A percentile compares a stretch with the other conserved stretches of the same genome.
Conservation (phyloP, 2,888 invertebrate species). For the Lochmaea capreae region DNA sequence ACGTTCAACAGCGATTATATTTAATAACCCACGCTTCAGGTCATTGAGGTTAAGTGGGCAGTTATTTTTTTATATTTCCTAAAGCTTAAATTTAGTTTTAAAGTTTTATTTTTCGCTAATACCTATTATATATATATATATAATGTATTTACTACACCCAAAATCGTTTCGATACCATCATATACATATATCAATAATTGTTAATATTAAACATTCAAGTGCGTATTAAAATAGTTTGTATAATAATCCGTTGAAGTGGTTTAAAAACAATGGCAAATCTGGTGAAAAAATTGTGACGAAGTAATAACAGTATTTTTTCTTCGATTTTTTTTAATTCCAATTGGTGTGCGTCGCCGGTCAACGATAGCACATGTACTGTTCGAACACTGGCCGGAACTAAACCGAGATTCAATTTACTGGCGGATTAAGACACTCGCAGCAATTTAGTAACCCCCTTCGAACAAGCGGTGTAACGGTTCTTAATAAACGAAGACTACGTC, state of each 20-base stretch:
- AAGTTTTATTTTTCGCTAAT: background rate
- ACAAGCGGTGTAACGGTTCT: slow-evolving; percentile 67
- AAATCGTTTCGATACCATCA: too few relatives aligned
- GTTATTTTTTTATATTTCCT: background rate
- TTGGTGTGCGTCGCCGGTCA: slow-evolving; percentile 23
- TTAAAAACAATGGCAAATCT: too few relatives aligned
- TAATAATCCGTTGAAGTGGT: too few relatives aligned
- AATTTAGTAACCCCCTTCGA: slow-evolving; percentile 66
- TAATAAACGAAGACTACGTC: slow-evolving; percentile 67
- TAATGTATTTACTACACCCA: too few relatives aligned
- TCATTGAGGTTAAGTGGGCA: background rate
- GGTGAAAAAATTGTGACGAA: too few relatives aligned
- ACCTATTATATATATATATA: too few relatives aligned
- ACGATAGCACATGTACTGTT: slow-evolving; percentile 54
- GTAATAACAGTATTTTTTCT: background rate
- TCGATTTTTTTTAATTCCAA: background rate
- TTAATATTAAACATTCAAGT: too few relatives aligned
- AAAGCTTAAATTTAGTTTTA: background rate
- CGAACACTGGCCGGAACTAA: slow-evolving; percentile 63
- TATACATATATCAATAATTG: too few relatives aligned
- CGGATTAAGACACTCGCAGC: slow-evolving; percentile 67
- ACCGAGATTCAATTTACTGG: slow-evolving; percentile 66
- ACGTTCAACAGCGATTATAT: background rate
- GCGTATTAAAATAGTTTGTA: too few relatives aligned
- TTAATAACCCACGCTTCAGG: background rate